These are phyloP conservation scores for Rhabdornis inornatus DNA, from an alignment of 2,113 vertebrate genomes.

Conservation along the genomic window DNA sequence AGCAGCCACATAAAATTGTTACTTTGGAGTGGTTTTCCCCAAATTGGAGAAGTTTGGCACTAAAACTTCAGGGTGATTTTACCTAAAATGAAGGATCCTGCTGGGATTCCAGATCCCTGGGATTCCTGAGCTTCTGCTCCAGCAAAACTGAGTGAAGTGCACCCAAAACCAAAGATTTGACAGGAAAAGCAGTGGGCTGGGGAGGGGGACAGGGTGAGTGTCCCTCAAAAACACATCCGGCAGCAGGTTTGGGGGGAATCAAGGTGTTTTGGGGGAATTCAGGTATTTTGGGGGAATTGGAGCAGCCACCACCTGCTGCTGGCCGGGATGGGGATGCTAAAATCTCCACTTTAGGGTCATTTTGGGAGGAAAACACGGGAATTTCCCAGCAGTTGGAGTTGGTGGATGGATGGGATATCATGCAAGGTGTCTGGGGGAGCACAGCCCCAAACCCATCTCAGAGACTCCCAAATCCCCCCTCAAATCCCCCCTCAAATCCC, in stretches of 20 bases:
- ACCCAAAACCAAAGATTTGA: neutral
- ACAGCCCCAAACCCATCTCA: rapidly evolving
- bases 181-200: rapidly evolving
- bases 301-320: neutral
- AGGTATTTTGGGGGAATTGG: rapidly evolving
- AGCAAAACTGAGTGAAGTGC: rapidly evolving
- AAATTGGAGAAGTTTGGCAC: rapidly evolving
- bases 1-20: rapidly evolving
- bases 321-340: rapidly evolving
- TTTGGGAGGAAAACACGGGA: rapidly evolving
- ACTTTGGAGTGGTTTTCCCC: rapidly evolving
- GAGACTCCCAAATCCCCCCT: too few relatives aligned
- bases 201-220: rapidly evolving
- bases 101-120: neutral
- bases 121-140: neutral
- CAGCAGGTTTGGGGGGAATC: neutral
- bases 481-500: neutral
- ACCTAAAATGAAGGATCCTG: neutral
- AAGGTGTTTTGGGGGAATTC: rapidly evolving
- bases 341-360: neutral
- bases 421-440: rapidly evolving
- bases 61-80: rapidly evolving
- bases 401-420: rapidly evolving
- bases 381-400: too few relatives aligned
- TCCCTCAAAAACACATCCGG: rapidly evolving